Conservation (phyloP, 2,113 vertebrate species). For the Prunella himalayana region DNA sequence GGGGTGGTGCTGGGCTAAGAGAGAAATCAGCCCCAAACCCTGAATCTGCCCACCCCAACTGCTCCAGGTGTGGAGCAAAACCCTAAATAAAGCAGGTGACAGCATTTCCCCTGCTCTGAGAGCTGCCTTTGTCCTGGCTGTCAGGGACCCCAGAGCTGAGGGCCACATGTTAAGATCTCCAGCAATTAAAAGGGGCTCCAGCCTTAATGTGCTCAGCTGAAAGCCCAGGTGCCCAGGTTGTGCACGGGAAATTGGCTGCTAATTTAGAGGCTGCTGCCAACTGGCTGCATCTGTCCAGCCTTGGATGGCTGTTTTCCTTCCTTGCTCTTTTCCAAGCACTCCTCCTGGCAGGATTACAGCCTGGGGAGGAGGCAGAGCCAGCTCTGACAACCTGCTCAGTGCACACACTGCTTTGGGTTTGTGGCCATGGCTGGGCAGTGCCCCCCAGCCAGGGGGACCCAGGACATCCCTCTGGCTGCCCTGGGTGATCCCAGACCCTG, state of each 20-base stretch:
- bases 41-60: background rate
- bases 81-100: background rate
- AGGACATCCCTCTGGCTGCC: too few relatives aligned
- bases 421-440: background rate
- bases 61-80: rapidly evolving
- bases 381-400: background rate
- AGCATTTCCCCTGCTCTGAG: rapidly evolving
- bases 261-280: constrained; percentile 33
- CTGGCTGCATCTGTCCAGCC: constrained; percentile 29
- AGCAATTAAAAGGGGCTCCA: constrained; percentile 22
- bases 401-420: background rate
- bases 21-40: background rate
- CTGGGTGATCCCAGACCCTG: too few relatives aligned
- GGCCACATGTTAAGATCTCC: background rate
- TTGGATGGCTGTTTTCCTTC: background rate
- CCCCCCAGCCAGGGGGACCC: background rate
- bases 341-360: background rate
- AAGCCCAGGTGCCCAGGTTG: constrained; percentile 15
- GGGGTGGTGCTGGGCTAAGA: background rate
- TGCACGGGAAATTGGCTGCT: constrained; percentile 16
- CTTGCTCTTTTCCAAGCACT: background rate
- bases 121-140: background rate
- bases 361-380: background rate
- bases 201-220: constrained; percentile 35
- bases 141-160: background rate